phyloP scores from a whole-genome alignment of 1,140 invertebrate species.

The Drosophila nigromelanica region DNA sequence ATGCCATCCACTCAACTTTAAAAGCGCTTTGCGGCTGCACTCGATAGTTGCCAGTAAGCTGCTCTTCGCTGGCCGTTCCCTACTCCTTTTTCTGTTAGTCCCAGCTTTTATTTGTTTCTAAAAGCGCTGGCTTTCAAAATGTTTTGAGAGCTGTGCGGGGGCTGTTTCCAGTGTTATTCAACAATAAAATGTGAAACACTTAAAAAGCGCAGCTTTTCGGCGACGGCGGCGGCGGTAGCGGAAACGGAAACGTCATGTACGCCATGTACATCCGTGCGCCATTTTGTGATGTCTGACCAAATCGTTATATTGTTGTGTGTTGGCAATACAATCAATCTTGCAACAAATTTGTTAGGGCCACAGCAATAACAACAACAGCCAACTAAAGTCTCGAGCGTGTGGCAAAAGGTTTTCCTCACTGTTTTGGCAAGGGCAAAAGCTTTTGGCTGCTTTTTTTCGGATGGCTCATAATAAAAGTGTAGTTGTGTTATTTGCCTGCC shows the following conservation, averaged over 20 bases:
- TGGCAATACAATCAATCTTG: conserved; percentile 77
- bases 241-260: conserved; percentile 76
- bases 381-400: conserved; percentile 33
- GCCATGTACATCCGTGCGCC: conserved; percentile 71
- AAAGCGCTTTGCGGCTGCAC: conserved; percentile 65
- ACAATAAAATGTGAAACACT: conserved; percentile 50
- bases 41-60: conserved; percentile 39
- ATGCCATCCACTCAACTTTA: conserved; percentile 61
- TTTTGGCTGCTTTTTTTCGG: conserved; percentile 58
- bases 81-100: not conserved
- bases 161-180: conserved; percentile 11
- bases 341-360: conserved; percentile 67
- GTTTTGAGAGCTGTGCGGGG: not conserved
- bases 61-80: not conserved
- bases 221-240: conserved; percentile 50
- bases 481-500: conserved; percentile 29
- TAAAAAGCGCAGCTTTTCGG: conserved; percentile 37
- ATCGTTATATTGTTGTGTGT: conserved; percentile 24
- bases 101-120: conserved; percentile 44
- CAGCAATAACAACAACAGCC: conserved; percentile 38
- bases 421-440: conserved; percentile 41
- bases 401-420: conserved; percentile 44
- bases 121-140: conserved; percentile 30
- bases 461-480: conserved; percentile 43
- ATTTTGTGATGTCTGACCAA: conserved; percentile 53